These are phyloP conservation scores for Panonychus citri DNA, from an alignment of 1,140 invertebrate species.

Conservation along the genomic window DNA sequence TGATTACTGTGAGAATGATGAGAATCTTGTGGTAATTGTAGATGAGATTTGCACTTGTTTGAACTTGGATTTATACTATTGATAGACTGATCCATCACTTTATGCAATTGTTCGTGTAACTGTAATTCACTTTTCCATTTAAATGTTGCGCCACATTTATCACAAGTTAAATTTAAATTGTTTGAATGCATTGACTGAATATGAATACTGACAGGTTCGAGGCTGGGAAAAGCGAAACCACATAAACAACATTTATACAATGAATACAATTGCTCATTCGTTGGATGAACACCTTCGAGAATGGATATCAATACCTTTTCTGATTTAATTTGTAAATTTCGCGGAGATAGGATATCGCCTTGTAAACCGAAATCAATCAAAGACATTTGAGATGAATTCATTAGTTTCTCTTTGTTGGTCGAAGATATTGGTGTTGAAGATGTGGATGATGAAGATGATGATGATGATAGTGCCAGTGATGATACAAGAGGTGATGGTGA, in stretches of 20 bases:
- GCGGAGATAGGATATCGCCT: slow-evolving; percentile 3
- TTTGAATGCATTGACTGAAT: slow-evolving; percentile 21
- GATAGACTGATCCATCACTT: slow-evolving; percentile 10
- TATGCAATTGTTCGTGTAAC: slow-evolving; percentile 14
- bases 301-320: slow-evolving; percentile 24
- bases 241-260: slow-evolving; percentile 28
- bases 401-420: too few species aligned
- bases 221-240: slow-evolving; percentile 22
- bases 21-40: too few species aligned
- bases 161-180: slow-evolving; percentile 17
- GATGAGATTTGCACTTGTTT: too few species aligned
- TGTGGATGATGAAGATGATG: too few species aligned
- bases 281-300: slow-evolving; percentile 23
- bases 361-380: slow-evolving; percentile 4
- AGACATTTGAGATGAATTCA: background rate
- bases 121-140: slow-evolving; percentile 14
- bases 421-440: too few species aligned
- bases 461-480: too few species aligned
- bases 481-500: too few species aligned
- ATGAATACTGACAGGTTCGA: slow-evolving; percentile 18
- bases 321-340: slow-evolving; percentile 15
- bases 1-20: too few species aligned
- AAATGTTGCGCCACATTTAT: slow-evolving; percentile 17
- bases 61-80: background rate
- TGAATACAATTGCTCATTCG: slow-evolving; percentile 21